Evolutionary conservation across 2,797 vertebrate genomes (phyloP).

Genomic region (Salmo trutta): DNA sequence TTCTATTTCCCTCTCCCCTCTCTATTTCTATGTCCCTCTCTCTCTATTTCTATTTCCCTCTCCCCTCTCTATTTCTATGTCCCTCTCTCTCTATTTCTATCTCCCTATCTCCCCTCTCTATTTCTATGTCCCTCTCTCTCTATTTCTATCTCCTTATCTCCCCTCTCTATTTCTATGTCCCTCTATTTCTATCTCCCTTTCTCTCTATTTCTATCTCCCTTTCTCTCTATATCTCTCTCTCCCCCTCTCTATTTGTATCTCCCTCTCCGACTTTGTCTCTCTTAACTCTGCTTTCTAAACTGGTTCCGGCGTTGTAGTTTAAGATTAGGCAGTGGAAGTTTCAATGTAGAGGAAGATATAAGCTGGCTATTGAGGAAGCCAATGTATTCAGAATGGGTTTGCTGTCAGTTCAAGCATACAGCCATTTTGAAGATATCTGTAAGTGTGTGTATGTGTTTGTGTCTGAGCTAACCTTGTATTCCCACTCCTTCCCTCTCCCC

Average conservation of each 20-base stretch:
- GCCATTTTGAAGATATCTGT: neutral
- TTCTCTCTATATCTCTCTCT: no score
- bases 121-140: neutral
- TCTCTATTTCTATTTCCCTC: no score
- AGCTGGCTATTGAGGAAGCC: neutral
- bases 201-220: neutral
- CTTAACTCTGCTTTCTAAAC: neutral
- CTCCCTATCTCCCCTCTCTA: no score
- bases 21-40: no score
- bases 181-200: neutral
- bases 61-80: no score
- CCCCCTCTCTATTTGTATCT: no score
- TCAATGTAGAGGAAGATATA: neutral
- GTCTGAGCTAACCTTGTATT: neutral
- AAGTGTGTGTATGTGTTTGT: neutral
- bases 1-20: no score
- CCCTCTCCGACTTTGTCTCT: neutral
- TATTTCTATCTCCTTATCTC: neutral
- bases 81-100: no score
- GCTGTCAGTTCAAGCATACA: neutral
- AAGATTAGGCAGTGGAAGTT: neutral
- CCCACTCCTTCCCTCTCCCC: constrained; percentile 25
- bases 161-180: neutral
- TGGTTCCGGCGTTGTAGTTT: neutral
- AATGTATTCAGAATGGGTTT: neutral